Evolutionary conservation across 2,888 invertebrate species (phyloP), one percentile per base, ranked within the genome.

Genomic region (Dioctria rufipes): DNA sequence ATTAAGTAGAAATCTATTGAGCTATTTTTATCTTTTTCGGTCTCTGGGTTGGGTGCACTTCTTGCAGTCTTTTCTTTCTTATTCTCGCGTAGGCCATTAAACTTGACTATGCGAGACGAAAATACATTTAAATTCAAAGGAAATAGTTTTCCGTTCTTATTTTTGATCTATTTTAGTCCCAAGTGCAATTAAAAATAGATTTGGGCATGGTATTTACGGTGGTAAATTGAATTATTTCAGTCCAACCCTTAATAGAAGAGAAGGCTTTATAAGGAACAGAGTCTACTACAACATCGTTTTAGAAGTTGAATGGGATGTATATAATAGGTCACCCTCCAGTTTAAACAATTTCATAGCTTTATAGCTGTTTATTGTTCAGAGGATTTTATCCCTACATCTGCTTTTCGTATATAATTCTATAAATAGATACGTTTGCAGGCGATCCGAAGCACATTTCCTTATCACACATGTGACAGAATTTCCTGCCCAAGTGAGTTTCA

Each of bases 31-130:
- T 54, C 54, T 8, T 54, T 54, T 54, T 54, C 54, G 54, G 4
- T 54, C 3, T n/a, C 11, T n/a, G 2, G 11, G n/a, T 54, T n/a
- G n/a, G 54, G 3, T 3, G 46, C 67, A 25, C 46, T 54, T 58
- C 73, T 5, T 40, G 71, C 54, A 37, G 54, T 51, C 54, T 5
- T 49, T 54, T 54, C n/a, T 60, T 58, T 54, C 51, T 69, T 11
- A 37, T 73, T 73, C 58, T 43, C 58, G n/a, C 42, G 6, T 9
- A 58, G 60, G 73, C 40, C 73, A 73, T 73, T 73, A 73, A 73
- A 73, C 73, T 73, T 73, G 73, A 42, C 6, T 11, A 11, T n/a
- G 6, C 54, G 11, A 54, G 11, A 54, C 11, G 11, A 54, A 54
- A 54, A 54, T 54, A 54, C 1, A 54, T 6, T 54, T 54, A 8